Base-by-base conservation (phyloP, 2,797 vertebrate species). In the Limosa lapponica region DNA sequence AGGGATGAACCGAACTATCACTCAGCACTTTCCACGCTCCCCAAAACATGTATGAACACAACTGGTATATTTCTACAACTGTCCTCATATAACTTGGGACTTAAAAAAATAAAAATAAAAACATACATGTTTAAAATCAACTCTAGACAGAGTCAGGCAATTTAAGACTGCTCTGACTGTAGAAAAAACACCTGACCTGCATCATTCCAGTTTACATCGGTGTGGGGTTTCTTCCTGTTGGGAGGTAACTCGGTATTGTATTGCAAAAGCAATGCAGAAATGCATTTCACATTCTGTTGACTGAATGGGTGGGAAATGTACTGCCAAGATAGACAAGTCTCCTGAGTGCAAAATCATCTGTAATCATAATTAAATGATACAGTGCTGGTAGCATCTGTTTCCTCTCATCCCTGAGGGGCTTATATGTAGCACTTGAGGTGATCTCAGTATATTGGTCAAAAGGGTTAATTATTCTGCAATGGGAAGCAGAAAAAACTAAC, bases 301-400 rank as follows among this genome's bases (percentile, higher is more conserved):
- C 58, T 64, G 51, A 77, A 46, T 54, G 55, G 49, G 62, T 69
- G 30, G 61, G 58, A 90, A 88, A 86, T 4, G 30, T 46, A 46
- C 48, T 79, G 83, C 59, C 25, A 74, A 80, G 66, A 59, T 2
- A 87, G 66, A 79, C 71, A 87, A 75, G 59, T 19, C 93, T 92
- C 71, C 74, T 3, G 59, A 65, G 89, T 32, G 55, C 71, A 78
- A 81, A 89, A 82, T 61, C 80, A 90, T 70, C 72, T 75, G 79
- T 80, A 96, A 87, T 54, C 65, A 58, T 65, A 96, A 95, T 92
- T 91, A 92, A 93, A 71, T 8, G 2, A 69, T 64, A 37, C 73
- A 92, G 41, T 22, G 16, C 52, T 89, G n/a, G 59, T 41, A 87
- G 64, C 89, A 93, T 83, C 84, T 87, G 78, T 71, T 81, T 71